These are phyloP conservation scores for Micronycteris hirsuta DNA, from an alignment of 2,113 vertebrate genomes.

Conservation along the genomic window DNA sequence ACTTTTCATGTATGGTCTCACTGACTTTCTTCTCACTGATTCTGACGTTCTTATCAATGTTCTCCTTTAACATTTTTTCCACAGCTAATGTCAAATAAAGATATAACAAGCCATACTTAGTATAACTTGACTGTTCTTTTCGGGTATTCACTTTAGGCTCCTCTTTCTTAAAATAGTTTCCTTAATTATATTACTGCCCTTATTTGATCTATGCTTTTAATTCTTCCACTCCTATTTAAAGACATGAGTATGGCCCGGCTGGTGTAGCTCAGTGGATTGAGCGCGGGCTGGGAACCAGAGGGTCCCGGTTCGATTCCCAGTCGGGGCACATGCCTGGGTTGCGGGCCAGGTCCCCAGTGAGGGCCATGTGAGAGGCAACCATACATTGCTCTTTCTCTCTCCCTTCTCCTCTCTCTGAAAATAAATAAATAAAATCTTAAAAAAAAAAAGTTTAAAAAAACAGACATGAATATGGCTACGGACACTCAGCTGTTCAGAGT, in stretches of 20 bases:
- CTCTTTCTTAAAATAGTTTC: background rate
- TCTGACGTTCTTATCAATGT: background rate
- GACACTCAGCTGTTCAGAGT: background rate
- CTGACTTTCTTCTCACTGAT: background rate
- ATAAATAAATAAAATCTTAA: too few species aligned
- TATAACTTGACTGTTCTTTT: background rate
- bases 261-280: too few species aligned
- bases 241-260: too few species aligned
- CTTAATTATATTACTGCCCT: background rate
- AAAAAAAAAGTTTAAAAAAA: too few species aligned
- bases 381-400: too few species aligned
- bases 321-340: too few species aligned
- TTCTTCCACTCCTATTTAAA: background rate
- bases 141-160: background rate
- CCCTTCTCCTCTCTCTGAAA: too few species aligned
- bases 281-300: too few species aligned
- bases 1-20: background rate
- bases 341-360: too few species aligned
- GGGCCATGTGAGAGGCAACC: too few species aligned
- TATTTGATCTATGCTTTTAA: background rate
- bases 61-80: background rate
- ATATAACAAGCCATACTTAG: background rate
- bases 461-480: background rate
- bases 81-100: background rate
- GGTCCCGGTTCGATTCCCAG: too few species aligned